Evolutionary conservation across 2,797 vertebrate species (phyloP), one percentile per base, ranked within the genome.

Genomic region (Neoniphon sammara): DNA sequence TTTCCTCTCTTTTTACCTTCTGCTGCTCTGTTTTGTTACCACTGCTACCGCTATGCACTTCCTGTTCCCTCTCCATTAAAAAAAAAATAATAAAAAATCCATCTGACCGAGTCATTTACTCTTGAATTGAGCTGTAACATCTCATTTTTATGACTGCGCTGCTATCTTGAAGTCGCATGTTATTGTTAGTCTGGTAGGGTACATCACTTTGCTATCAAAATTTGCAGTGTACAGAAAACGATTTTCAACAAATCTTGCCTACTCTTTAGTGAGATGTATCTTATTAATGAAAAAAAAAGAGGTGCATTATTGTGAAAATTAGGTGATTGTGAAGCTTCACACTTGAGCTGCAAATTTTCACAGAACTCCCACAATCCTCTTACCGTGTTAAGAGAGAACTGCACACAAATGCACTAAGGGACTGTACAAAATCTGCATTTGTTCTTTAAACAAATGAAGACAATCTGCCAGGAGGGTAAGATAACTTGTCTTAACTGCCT

Each of bases 341-440:
- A 10, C n/a, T 57, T 20, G 42, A 36, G 25, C 25, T 44, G 58
- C 20, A 52, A 62, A 52, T 34, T 60, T 77, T 44, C 61, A 67
- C 69, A 75, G 21, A 62, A 60, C 55, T 44, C 82, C 73, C 52
- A 67, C 73, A 64, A 25, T 31, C 36, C 39, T 23, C n/a, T n/a
- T 46, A 14, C 49, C 49, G 52, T 52, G 25, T 73, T 76, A 50
- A 60, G 1, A 66, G 58, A 73, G 25, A 66, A 44, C 34, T 36
- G 9, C 5, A 7, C 5, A 52, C n/a, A 18, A 34, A 68, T 49
- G 42, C 50, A 1, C 56, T 20, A 7, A 7, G 34, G 34, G 34
- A 36, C 34, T 36, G 34, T 36, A 8, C 44, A 23, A 23, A 23
- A 53, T 25, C 23, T 54, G 21, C 10, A 23, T 54, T 53, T 15